Base-by-base conservation (phyloP, 2,888 invertebrate species). In the Congeria kusceri region DNA sequence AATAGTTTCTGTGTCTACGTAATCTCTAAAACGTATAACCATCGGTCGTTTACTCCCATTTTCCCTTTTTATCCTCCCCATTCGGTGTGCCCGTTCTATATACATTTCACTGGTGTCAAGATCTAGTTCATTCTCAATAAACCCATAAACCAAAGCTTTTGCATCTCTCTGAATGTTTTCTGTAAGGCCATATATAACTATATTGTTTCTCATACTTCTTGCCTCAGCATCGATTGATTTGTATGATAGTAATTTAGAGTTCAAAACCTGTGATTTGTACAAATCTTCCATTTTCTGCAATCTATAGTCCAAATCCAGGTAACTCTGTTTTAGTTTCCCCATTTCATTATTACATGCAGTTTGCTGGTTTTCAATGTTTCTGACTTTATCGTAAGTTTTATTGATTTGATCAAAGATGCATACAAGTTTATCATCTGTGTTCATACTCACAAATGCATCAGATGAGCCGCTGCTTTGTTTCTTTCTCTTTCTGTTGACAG, bases 181-280 rank as follows among this genome's bases (percentile, higher is more conserved):
- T 20, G 25, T 58, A 29, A 58, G 25, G 2, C 67, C 67, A 28
- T 56, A 57, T 13, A 67, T 44, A 3, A 67, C 56, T 13, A 67
- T 20, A 25, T 67, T 67, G 27, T 67, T 67, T 44, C 23, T n/a
- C 20, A 53, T 56, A 18, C 67, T 58, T 39, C 67, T 32, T 29
- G 46, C 39, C 20, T 67, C 67, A 1, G 39, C 25, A 44, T 67
- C 57, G 7, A 67, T 58, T 5, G 67, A 67, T 58, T 67, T 67
- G 46, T 67, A 67, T 25, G 67, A 20, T 4, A 67, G 27, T 13
- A 57, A 5, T 58, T 23, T 44, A 20, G 49, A 49, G 4, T 20
- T 4, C 15, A 18, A 49, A 15, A 15, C 20, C 49, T 49, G 49
- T 49, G 49, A 9, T 49, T 49, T 49, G 20, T 15, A 49, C 5